Evolutionary conservation across 2,113 vertebrate genomes (phyloP), one percentile per base, ranked within the genome.

Genomic region (Porphyrio hochstetteri): DNA sequence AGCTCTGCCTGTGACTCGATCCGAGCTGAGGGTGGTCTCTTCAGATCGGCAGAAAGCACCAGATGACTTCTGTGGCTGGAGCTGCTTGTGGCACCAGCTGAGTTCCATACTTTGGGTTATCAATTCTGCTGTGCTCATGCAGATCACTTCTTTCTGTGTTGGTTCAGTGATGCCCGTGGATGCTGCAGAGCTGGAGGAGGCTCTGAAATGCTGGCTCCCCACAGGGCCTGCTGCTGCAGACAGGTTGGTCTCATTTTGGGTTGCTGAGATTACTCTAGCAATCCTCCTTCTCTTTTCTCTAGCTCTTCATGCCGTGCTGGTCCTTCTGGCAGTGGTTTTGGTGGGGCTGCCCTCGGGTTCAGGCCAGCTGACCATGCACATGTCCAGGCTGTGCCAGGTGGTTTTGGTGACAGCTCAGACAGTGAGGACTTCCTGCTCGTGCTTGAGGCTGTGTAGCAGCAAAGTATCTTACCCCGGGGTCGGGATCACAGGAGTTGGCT

Each of bases 1-100:
- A 42, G 27, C 82, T n/a, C 38, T 46, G 68, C 9, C 7, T 1
- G 12, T 93, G 95, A 82, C 1, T 1, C 79, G 75, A 70, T 84
- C 44, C 1, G 82, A 90, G 65, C 61, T 48, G 94, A 93, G 94
- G 3, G 5, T 4, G 93, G 91, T 96, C 93, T 74, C 53, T 59
- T 94, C 64, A 5, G 15, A 38, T 81, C 0, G 1, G 52, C 68
- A 57, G 38, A 1, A 10, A 59, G 71, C 76, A 9, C 0, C 8
- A 48, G 75, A 72, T 5, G 12, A 11, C 50, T 52, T 81, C 86
- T 67, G 33, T 55, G 40, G 65, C 5, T 71, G 72, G 61, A 90
- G 65, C 64, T 31, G 56, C 71, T 75, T 17, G 46, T 95, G 92
- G 86, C 75, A 86, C 59, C 80, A 35, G 18, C 46, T 52, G 89